Percentiles rank a stretch among this genome's conserved stretches.
Conservation (phyloP, 2,888 invertebrate genomes). For the Anthophora plumipes region DNA sequence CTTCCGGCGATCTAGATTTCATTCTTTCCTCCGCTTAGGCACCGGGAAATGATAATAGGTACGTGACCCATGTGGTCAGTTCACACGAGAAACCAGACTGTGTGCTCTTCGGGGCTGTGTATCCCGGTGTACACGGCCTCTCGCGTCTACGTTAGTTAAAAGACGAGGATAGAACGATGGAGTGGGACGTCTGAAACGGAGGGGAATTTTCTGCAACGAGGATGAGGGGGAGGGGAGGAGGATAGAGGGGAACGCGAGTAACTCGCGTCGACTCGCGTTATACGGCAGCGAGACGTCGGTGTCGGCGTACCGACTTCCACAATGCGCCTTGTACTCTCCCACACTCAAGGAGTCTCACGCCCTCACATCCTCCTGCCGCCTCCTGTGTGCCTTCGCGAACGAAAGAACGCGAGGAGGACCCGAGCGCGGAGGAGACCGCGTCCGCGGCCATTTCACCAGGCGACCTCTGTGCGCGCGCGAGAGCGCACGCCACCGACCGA, state of each 20-base stretch:
- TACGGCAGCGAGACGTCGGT: slow-evolving; percentile 67
- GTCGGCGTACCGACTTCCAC: slow-evolving; percentile 77
- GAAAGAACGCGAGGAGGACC: slow-evolving; percentile 66
- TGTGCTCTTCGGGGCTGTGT: slow-evolving; percentile 15
- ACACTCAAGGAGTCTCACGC: slow-evolving; percentile 84
- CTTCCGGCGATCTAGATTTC: slow-evolving; percentile 85
- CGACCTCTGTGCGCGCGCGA: slow-evolving; percentile 59
- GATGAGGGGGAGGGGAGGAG: slow-evolving; percentile 19
- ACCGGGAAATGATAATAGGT: slow-evolving; percentile 84
- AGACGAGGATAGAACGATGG: not conserved
- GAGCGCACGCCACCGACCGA: slow-evolving; percentile 32
- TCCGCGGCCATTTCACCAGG: slow-evolving; percentile 71
- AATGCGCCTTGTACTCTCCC: slow-evolving; percentile 84
- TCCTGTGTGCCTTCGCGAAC: slow-evolving; percentile 43
- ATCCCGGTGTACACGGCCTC: slow-evolving; percentile 34
- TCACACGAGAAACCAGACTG: slow-evolving; percentile 84
- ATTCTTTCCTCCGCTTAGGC: slow-evolving; percentile 82
- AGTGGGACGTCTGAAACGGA: no score
- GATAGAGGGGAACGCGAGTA: slow-evolving; percentile 11
- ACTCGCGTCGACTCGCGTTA: slow-evolving; percentile 58
- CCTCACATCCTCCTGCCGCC: slow-evolving; percentile 83
- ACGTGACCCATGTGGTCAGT: slow-evolving; percentile 85
- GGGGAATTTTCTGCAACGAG: slow-evolving; percentile 16
- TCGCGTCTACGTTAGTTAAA: slow-evolving; percentile 17
- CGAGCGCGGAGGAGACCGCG: slow-evolving; percentile 52